Conservation (phyloP, 2,797 vertebrate species). For the Rhinella marina region DNA sequence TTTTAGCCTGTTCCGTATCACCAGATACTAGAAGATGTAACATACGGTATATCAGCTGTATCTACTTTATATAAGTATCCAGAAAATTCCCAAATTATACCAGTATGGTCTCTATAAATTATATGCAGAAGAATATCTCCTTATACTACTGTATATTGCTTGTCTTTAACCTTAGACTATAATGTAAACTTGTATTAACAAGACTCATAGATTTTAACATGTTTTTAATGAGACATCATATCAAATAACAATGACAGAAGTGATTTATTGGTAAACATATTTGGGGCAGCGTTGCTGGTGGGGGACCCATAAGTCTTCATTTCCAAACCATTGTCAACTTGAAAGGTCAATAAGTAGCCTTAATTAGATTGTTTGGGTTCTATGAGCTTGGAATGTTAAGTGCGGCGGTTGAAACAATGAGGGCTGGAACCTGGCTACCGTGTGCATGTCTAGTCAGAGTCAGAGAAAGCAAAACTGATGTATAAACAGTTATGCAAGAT, state of each 20-base stretch:
- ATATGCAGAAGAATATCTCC: neutral
- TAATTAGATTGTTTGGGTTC: slow-evolving; percentile 59
- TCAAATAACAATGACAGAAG: slow-evolving; percentile 43
- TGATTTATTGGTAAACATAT: slow-evolving; percentile 56
- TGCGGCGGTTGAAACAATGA: slow-evolving; percentile 46
- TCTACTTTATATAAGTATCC: neutral
- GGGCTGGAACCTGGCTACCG: slow-evolving; percentile 52
- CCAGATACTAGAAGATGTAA: neutral
- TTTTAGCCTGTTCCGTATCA: neutral
- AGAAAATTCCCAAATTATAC: neutral
- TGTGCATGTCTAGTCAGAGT: slow-evolving; percentile 36
- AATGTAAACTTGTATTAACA: slow-evolving; percentile 19
- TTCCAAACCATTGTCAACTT: slow-evolving; percentile 59
- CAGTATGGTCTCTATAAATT: neutral
- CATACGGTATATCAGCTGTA: neutral
- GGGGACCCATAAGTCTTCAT: slow-evolving; percentile 59
- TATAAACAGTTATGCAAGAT: slow-evolving; percentile 58
- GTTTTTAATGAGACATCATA: slow-evolving; percentile 50
- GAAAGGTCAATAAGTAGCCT: slow-evolving; percentile 57
- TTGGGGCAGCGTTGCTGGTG: slow-evolving; percentile 36
- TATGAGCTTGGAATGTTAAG: slow-evolving; percentile 58
- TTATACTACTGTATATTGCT: neutral
- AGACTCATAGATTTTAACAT: slow-evolving; percentile 32
- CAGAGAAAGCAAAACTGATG: neutral
- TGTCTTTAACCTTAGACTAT: neutral